Conservation (phyloP, 2,113 vertebrate genomes). For the Rhinopithecus roxellana region DNA sequence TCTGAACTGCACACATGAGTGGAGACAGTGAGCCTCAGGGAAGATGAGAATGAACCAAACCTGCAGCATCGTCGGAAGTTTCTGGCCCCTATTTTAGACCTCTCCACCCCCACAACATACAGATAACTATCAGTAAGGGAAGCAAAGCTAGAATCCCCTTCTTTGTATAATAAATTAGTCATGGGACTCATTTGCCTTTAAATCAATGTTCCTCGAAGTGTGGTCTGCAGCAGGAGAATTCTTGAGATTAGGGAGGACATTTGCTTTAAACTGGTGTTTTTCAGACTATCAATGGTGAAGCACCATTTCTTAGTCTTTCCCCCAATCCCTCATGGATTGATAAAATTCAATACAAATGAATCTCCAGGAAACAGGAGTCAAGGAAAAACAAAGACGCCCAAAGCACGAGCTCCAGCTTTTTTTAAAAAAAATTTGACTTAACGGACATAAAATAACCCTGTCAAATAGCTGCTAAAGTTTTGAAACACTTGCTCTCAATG, state of each 20-base stretch:
- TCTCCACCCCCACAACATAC: background rate
- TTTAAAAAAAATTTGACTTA: background rate
- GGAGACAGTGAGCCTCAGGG: rapidly evolving
- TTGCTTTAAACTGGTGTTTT: background rate
- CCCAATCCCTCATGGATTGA: background rate
- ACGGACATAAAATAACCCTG: background rate
- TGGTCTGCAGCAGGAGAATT: background rate
- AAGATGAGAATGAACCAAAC: background rate
- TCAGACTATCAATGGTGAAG: background rate
- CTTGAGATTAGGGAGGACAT: background rate
- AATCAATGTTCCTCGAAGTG: background rate
- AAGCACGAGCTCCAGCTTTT: background rate
- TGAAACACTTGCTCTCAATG: background rate
- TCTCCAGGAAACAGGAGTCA: background rate
- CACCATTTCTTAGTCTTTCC: background rate
- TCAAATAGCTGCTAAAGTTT: background rate
- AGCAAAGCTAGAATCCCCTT: background rate
- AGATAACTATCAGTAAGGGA: background rate
- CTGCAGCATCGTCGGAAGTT: background rate
- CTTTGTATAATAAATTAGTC: background rate
- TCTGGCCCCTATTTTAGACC: background rate
- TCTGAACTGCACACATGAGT: background rate
- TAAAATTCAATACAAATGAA: background rate
- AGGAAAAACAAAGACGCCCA: background rate
- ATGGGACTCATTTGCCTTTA: background rate